phyloP scores from a whole-genome alignment of 2,888 invertebrate genomes.

The Blomia tropicalis region DNA sequence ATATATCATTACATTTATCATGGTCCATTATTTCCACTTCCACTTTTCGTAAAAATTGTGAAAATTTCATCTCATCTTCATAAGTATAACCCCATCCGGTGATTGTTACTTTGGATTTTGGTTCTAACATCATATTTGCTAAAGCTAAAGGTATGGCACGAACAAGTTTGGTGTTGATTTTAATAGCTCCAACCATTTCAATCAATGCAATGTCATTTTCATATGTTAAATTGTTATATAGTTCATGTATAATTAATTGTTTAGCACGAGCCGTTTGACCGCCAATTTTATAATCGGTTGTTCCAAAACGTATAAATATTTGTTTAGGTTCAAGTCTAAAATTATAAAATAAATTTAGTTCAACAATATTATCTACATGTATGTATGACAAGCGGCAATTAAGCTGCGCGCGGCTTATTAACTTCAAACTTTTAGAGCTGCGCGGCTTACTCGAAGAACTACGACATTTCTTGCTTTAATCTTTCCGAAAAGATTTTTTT shows the following conservation, averaged over 20 bases:
- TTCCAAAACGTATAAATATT: not conserved
- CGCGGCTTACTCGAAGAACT: too few relatives aligned
- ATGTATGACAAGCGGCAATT: too few relatives aligned
- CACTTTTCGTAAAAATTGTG: not conserved
- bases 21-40: not conserved
- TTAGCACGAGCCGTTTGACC: not conserved
- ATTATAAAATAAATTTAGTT: too few relatives aligned
- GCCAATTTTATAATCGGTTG: not conserved
- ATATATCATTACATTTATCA: not conserved
- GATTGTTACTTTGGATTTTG: not conserved
- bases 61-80: not conserved
- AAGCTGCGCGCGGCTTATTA: too few relatives aligned
- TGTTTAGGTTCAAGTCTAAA: too few relatives aligned
- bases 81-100: conserved; percentile 11
- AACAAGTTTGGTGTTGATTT: not conserved
- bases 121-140: not conserved
- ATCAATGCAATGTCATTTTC: conserved; percentile 19
- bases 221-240: not conserved
- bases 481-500: too few relatives aligned
- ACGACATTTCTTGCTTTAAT: too few relatives aligned
- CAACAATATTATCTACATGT: too few relatives aligned
- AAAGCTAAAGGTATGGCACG: not conserved
- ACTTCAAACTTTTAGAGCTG: too few relatives aligned
- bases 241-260: not conserved
- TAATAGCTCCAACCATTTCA: not conserved